A percentile compares a stretch with the other conserved stretches of the same genome.
phyloP scores from a whole-genome alignment of 2,888 invertebrate species.

The Nymphalis c-album region DNA sequence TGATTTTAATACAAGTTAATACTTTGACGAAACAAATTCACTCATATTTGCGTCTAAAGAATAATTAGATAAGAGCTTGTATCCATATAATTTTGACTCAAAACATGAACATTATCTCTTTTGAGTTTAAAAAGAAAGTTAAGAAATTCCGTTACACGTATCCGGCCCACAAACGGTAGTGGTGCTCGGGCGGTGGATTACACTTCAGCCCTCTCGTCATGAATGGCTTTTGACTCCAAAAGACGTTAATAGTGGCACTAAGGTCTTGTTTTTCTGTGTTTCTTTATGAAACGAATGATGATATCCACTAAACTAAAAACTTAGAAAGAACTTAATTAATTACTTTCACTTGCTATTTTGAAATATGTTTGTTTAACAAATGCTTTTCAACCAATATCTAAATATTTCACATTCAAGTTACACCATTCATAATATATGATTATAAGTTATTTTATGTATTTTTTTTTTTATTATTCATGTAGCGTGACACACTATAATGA shows the following conservation, averaged over 20 bases:
- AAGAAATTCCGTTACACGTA: slow-evolving; percentile 17
- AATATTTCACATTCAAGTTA: no score
- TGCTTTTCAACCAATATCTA: no score
- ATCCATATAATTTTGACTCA: neutral
- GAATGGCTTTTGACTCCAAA: slow-evolving; percentile 25
- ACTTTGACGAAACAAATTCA: no score
- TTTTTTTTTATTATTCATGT: no score
- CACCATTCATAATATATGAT: no score
- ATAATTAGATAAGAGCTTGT: no score
- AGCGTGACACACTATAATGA: no score
- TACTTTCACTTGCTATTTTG: neutral
- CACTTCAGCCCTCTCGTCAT: slow-evolving; percentile 27
- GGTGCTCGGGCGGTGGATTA: slow-evolving; percentile 24
- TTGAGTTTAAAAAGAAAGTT: slow-evolving; percentile 4
- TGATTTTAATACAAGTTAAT: no score
- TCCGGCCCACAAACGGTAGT: slow-evolving; percentile 17
- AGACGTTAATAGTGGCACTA: slow-evolving; percentile 14
- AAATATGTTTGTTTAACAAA: no score
- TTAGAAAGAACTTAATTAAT: neutral
- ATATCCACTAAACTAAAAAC: neutral
- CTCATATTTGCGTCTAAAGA: no score
- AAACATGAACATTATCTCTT: neutral
- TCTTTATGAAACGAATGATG: neutral
- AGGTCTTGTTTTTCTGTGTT: slow-evolving; percentile 6
- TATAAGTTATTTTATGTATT: no score